Conservation (phyloP, 1,140 invertebrate species). For the Neocloeon triangulifer region DNA sequence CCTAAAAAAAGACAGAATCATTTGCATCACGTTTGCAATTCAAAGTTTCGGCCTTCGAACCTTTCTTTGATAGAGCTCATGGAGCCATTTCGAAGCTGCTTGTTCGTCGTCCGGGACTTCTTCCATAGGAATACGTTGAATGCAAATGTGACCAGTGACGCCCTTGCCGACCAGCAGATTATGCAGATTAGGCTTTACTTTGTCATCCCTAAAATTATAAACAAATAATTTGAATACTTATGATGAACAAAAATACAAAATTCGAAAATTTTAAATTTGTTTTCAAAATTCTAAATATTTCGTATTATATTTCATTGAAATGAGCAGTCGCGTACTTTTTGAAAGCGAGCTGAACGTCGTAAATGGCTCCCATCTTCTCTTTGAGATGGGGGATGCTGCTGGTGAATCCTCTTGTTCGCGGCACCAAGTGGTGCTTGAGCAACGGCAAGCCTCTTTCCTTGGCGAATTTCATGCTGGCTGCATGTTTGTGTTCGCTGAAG, state of each 20-base stretch:
- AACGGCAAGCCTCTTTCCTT: constrained; percentile 60
- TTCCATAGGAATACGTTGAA: constrained; percentile 58
- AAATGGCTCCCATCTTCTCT: constrained; percentile 58
- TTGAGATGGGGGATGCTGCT: constrained; percentile 46
- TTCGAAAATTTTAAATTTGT: too few species aligned
- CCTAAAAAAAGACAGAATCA: constrained; percentile 24
- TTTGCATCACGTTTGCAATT: background rate
- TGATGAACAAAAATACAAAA: too few species aligned
- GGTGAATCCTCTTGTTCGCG: constrained; percentile 79
- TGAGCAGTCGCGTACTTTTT: constrained; percentile 36
- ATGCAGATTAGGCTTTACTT: constrained; percentile 49
- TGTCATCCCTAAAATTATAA: constrained; percentile 10
- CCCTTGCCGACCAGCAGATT: constrained; percentile 58
- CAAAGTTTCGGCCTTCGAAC: too few species aligned
- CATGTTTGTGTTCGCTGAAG: constrained; percentile 70
- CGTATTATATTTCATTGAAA: too few species aligned
- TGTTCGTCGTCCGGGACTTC: constrained; percentile 59
- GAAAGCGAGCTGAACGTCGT: constrained; percentile 65
- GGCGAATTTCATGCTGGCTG: constrained; percentile 70
- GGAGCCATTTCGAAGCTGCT: constrained; percentile 54
- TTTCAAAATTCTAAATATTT: too few species aligned
- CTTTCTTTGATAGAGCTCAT: constrained; percentile 57
- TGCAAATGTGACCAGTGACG: constrained; percentile 51
- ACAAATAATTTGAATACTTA: too few species aligned
- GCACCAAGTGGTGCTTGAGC: constrained; percentile 75